Base-by-base conservation (phyloP, 1,140 invertebrate species). In the Papilio xuthus region DNA sequence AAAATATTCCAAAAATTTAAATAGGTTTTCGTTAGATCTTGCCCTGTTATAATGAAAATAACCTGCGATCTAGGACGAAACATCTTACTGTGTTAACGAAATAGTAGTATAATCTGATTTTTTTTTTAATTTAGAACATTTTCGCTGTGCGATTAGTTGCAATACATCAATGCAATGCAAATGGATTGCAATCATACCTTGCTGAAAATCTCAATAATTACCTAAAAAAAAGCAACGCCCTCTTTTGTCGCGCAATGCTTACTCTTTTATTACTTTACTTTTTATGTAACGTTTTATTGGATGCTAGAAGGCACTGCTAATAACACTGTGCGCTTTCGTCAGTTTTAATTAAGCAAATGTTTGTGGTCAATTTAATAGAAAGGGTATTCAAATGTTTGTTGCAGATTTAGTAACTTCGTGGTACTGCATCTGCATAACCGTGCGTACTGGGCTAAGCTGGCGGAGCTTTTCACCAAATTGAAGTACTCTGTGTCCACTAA, bases 391-490 rank as follows among this genome's bases (percentile, higher is more conserved):
- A 37, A 37, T 15, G 13, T 28, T 67, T 67, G 23, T 76, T 10
- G 12, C 86, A 96, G 96, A 81, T 96, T 96, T 84, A 95, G 95
- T 78, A 94, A 94, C 0, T 94, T 96, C 81, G 94, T 95, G 8
- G 89, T 97, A 47, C 83, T 97, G 13, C 89, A 93, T 73, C 94
- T 88, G 84, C 92, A 90, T 56, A 89, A 80, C 50, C 94, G 86
- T 60, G 93, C 94, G 81, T 90, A 95, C 83, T 90, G 98, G 78
- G 93, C 94, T 4, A 96, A 96, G 80, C 93, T 98, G 80, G 97
- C 97, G 88, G 92, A 96, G 74, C 93, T 98, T 12, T 97, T 98
- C 91, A 96, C 96, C 0, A 93, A 97, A 63, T 94, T 98, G 87
- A 95, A 96, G 78, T 95, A 96, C 84, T 97, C 97, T 0, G 94